Conservation (phyloP, 2,113 vertebrate genomes). For the Gymnobelideus leadbeateri region DNA sequence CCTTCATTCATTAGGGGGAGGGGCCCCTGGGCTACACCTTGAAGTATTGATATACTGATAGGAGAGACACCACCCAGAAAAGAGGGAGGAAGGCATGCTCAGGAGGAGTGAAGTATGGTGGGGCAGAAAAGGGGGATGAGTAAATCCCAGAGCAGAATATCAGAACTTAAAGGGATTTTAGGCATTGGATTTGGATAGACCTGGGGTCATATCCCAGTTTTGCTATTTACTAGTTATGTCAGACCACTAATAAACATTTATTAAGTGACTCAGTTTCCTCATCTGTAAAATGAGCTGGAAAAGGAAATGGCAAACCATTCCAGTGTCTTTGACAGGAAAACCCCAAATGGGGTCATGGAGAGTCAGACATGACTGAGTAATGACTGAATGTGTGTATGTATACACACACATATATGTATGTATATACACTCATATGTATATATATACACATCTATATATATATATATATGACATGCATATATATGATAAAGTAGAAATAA, state of each 20-base stretch:
- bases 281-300: too few species aligned
- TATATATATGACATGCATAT: too few species aligned
- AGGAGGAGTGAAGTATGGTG: too few species aligned
- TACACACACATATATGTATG: too few species aligned
- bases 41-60: not conserved
- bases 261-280: not conserved
- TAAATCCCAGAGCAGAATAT: not conserved
- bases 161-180: not conserved
- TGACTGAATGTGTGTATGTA: too few species aligned
- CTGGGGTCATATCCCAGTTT: not conserved
- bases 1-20: too few species aligned
- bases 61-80: not conserved
- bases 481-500: not conserved
- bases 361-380: too few species aligned
- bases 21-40: not conserved
- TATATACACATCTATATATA: not conserved
- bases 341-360: too few species aligned
- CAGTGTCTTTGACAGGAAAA: too few species aligned
- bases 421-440: not conserved
- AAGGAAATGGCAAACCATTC: too few species aligned
- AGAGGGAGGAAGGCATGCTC: not conserved
- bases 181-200: not conserved
- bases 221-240: not conserved
- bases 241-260: not conserved
- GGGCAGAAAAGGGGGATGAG: not conserved